Percentiles rank a stretch among this genome's conserved stretches.
Conservation (phyloP, 2,113 vertebrate species). For the Hyperopisus bebe region DNA sequence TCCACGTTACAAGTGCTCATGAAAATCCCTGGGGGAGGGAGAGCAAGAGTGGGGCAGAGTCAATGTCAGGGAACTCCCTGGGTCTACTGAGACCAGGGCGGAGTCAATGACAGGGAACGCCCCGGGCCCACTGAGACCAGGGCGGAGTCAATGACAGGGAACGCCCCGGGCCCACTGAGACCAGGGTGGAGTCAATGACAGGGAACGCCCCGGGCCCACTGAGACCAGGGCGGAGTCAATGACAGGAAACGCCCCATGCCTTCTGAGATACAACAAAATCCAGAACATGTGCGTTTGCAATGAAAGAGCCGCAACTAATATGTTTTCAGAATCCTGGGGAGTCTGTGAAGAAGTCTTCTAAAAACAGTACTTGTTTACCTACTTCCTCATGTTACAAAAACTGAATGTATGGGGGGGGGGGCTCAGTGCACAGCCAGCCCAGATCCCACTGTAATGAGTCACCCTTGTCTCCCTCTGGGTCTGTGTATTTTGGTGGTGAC, state of each 20-base stretch:
- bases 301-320: not conserved
- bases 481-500: not conserved
- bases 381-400: not conserved
- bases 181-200: no score
- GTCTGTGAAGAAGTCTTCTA: not conserved
- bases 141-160: no score
- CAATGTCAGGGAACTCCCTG: not conserved
- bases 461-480: not conserved
- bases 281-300: not conserved
- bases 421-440: not conserved
- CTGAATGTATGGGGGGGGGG: not conserved
- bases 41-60: not conserved
- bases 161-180: no score
- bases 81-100: not conserved
- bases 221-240: not conserved
- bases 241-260: no score
- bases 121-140: no score
- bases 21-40: conserved; percentile 57
- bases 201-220: not conserved
- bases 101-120: not conserved
- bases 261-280: not conserved
- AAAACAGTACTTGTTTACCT: not conserved
- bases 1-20: conserved; percentile 72
- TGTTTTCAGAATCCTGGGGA: not conserved
- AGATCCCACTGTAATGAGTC: not conserved